Conservation (phyloP, 2,888 invertebrate genomes). For the Acronicta aceris region DNA sequence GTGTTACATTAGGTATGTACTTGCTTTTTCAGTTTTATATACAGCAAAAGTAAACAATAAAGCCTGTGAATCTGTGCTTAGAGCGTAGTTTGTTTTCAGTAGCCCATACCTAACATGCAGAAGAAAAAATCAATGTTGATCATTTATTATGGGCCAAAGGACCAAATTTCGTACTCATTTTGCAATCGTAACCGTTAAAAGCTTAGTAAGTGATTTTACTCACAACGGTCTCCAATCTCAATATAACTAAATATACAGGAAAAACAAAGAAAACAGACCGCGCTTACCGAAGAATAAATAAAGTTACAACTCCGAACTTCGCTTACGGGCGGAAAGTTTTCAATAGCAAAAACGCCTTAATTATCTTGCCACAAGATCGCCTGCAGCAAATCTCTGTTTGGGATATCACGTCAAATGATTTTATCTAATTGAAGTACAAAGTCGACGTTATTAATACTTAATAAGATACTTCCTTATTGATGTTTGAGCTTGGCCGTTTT, state of each 20-base stretch:
- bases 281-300: constrained; percentile 65
- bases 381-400: constrained; percentile 64
- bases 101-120: no score
- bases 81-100: no score
- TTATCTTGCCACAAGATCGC: constrained; percentile 62
- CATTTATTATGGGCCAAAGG: no score
- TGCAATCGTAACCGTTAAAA: no score
- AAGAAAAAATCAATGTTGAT: no score
- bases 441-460: constrained; percentile 71
- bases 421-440: constrained; percentile 70
- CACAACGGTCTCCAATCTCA: neutral
- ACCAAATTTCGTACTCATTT: no score
- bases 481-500: constrained; percentile 74
- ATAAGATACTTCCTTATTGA: constrained; percentile 77
- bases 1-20: no score
- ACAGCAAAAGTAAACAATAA: no score
- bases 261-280: constrained; percentile 63
- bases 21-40: no score
- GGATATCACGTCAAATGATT: constrained; percentile 67
- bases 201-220: neutral
- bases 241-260: constrained; percentile 41
- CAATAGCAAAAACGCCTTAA: constrained; percentile 57
- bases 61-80: no score
- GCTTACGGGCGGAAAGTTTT: constrained; percentile 49
- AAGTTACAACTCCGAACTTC: constrained; percentile 65